These are phyloP conservation scores for Meloidogyne floridensis DNA, from an alignment of 1,140 invertebrate species.

Conservation along the genomic window DNA sequence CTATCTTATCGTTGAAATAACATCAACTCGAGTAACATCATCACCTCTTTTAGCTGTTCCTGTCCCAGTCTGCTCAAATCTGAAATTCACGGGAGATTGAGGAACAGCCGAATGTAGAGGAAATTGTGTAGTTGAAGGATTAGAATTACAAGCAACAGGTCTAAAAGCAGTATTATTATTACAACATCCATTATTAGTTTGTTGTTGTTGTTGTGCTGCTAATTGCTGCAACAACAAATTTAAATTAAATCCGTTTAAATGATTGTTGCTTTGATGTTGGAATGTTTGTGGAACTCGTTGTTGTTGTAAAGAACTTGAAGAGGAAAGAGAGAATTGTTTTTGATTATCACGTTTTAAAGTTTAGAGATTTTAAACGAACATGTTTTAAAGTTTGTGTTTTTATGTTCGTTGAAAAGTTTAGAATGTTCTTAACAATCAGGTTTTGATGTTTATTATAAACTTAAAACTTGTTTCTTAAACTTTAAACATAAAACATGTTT, in stretches of 20 bases:
- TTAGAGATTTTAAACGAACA: no score
- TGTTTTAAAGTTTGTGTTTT: no score
- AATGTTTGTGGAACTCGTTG: neutral
- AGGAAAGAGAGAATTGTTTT: neutral
- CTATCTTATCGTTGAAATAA: no score
- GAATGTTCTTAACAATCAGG: no score
- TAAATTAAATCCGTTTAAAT: neutral
- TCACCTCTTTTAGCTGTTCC: no score
- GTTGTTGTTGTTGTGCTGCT: neutral
- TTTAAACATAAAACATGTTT: no score
- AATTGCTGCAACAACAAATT: neutral
- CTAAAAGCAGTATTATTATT: neutral
- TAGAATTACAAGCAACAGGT: neutral
- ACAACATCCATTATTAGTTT: conserved; percentile 1
- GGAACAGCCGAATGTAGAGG: neutral
- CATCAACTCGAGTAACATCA: no score
- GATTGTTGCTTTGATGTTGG: neutral
- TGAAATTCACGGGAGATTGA: neutral
- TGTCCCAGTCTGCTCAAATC: neutral
- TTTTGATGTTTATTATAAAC: no score
- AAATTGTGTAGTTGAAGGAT: neutral
- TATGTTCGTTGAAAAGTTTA: no score
- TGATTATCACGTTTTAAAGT: no score
- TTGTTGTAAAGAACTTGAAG: neutral
- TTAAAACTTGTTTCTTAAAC: no score